Evolutionary conservation across 2,113 vertebrate species (phyloP).

Genomic region (Paedocypris sp.): DNA sequence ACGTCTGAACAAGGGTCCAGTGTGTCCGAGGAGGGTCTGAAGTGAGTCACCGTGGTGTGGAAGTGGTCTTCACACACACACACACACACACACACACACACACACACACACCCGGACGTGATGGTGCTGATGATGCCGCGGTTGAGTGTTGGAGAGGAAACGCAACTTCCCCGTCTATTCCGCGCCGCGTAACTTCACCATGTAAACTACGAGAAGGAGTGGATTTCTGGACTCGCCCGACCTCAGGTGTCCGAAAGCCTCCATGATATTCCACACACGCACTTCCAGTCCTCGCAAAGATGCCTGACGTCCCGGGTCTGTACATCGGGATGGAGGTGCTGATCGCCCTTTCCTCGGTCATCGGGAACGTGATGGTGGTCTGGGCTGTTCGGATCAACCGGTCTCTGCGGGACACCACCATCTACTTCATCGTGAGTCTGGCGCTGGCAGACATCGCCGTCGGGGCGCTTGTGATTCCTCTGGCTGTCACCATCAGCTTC

Average conservation of each 20-base stretch:
- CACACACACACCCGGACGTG: neutral
- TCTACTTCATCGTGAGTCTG: constrained; percentile 89
- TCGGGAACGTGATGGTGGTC: constrained; percentile 94
- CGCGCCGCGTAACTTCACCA: neutral
- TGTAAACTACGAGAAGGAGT: neutral
- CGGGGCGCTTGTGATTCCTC: constrained; percentile 85
- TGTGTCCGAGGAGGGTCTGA: neutral
- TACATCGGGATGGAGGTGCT: constrained; percentile 88
- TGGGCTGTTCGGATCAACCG: constrained; percentile 93
- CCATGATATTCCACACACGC: constrained; percentile 15
- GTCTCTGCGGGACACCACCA: constrained; percentile 82
- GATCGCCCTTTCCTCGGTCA: constrained; percentile 82
- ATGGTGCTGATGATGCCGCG: neutral
- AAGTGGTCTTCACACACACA: too few species aligned
- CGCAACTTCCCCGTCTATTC: neutral
- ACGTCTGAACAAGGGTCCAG: neutral
- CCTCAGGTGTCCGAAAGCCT: constrained; percentile 27
- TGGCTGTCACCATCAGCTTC: constrained; percentile 87
- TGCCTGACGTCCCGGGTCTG: constrained; percentile 57
- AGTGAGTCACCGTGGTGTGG: neutral
- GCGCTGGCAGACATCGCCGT: constrained; percentile 90
- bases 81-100: too few species aligned
- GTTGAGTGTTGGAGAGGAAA: neutral
- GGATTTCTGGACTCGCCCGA: neutral
- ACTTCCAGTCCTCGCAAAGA: constrained; percentile 29